A percentile compares a stretch with the other conserved stretches of the same genome.
Conservation (phyloP, 2,797 vertebrate genomes). For the Aldrovandia affinis region DNA sequence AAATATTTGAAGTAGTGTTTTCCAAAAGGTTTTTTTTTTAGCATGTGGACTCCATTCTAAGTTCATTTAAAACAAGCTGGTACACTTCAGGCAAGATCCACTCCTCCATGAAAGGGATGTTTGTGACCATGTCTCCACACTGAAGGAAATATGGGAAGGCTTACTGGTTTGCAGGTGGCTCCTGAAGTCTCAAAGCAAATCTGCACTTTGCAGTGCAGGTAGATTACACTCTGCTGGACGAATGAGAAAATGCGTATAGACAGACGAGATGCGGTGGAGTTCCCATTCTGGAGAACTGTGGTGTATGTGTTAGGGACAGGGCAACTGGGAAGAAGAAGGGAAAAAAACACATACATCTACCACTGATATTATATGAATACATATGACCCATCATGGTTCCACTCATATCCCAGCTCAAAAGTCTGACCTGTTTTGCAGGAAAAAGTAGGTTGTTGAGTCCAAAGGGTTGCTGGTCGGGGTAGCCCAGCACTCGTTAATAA, state of each 20-base stretch:
- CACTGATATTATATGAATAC: background rate
- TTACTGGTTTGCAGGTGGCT: slow-evolving; percentile 78
- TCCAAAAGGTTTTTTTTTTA: background rate
- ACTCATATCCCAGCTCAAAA: background rate
- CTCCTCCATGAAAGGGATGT: background rate
- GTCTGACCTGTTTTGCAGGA: slow-evolving; percentile 81
- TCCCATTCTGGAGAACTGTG: slow-evolving; percentile 79
- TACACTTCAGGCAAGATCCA: background rate
- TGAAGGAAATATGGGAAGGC: slow-evolving; percentile 40
- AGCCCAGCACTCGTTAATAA: slow-evolving; percentile 88
- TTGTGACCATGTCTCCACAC: background rate
- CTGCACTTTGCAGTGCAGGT: slow-evolving; percentile 84
- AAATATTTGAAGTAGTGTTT: background rate
- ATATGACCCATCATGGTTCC: background rate
- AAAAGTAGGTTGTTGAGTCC: slow-evolving; percentile 60
- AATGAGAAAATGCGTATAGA: slow-evolving; percentile 84
- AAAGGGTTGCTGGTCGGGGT: slow-evolving; percentile 74
- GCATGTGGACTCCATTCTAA: slow-evolving; percentile 1
- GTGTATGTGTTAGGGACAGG: slow-evolving; percentile 70
- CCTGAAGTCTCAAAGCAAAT: slow-evolving; percentile 76
- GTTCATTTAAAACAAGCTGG: background rate
- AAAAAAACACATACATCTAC: slow-evolving; percentile 13
- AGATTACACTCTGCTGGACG: slow-evolving; percentile 77
- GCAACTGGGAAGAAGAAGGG: slow-evolving; percentile 75
- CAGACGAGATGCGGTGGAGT: slow-evolving; percentile 79